Percentiles rank a stretch among this genome's conserved stretches.
phyloP scores from a whole-genome alignment of 2,888 invertebrate species.

The Drosophila neoperkinsi region DNA sequence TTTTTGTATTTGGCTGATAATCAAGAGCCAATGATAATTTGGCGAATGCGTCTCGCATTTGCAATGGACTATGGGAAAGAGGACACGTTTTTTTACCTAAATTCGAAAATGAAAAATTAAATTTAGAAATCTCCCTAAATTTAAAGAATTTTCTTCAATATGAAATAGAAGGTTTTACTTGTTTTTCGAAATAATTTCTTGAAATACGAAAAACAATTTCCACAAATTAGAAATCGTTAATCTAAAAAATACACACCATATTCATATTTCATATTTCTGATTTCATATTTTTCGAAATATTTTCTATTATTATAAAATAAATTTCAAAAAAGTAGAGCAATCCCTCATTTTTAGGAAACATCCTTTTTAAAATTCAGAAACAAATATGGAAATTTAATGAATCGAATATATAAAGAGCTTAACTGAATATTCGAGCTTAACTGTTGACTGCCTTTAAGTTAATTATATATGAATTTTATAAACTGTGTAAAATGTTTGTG shows the following conservation, averaged over 20 bases:
- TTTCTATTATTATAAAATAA: neutral
- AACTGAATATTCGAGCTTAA: no score
- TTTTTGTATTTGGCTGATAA: slow-evolving; percentile 23
- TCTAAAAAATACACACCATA: neutral
- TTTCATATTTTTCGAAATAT: neutral
- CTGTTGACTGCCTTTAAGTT: no score
- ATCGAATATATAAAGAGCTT: no score
- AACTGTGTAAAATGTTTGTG: no score
- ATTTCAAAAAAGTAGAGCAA: neutral
- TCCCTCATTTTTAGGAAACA: neutral
- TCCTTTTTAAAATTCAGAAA: no score
- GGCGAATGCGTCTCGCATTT: slow-evolving; percentile 43
- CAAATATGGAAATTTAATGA: no score
- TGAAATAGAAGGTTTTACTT: neutral
- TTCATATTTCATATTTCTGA: no score
- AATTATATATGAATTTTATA: no score
- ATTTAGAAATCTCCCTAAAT: no score
- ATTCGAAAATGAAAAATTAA: neutral
- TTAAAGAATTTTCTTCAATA: neutral
- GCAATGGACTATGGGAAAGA: slow-evolving; percentile 6
- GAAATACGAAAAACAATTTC: neutral
- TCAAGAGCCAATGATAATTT: slow-evolving; percentile 67
- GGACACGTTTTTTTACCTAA: neutral
- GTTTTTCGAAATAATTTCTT: neutral
- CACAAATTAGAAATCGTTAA: neutral